Conservation (phyloP, 1,140 invertebrate species). For the Mamestra configurata region DNA sequence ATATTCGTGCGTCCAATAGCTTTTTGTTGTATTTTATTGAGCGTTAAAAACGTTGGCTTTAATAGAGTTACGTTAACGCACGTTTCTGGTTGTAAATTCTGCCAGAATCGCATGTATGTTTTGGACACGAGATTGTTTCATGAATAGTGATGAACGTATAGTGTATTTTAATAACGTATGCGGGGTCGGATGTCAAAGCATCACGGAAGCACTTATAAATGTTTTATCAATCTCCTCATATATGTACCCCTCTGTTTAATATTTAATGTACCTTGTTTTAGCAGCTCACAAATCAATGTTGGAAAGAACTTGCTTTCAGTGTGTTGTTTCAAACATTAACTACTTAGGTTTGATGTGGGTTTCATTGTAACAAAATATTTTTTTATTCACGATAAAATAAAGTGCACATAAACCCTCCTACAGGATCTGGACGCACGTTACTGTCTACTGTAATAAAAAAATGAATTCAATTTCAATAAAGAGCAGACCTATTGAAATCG, state of each 20-base stretch:
- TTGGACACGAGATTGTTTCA: background rate
- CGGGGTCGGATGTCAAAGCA: background rate
- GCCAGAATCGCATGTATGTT: background rate
- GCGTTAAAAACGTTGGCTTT: background rate
- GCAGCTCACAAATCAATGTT: slow-evolving; percentile 23
- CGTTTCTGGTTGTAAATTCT: background rate
- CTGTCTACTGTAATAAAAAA: background rate
- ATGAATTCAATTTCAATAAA: background rate
- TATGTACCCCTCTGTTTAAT: slow-evolving; percentile 5
- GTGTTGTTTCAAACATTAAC: background rate
- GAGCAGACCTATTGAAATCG: background rate
- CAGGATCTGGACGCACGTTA: background rate
- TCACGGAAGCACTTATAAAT: background rate
- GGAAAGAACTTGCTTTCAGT: background rate
- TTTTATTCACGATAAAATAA: too few relatives aligned
- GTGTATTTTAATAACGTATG: background rate
- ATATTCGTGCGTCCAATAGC: slow-evolving; percentile 15
- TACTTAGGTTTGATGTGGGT: background rate
- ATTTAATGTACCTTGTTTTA: slow-evolving; percentile 19
- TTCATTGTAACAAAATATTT: background rate
- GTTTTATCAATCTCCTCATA: background rate
- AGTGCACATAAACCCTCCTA: background rate
- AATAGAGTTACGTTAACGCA: background rate
- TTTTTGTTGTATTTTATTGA: slow-evolving; percentile 24
- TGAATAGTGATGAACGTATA: background rate